Evolutionary conservation across 1,140 invertebrate genomes (phyloP), one percentile per base, ranked within the genome.

Genomic region (Acromyrmex charruanus): DNA sequence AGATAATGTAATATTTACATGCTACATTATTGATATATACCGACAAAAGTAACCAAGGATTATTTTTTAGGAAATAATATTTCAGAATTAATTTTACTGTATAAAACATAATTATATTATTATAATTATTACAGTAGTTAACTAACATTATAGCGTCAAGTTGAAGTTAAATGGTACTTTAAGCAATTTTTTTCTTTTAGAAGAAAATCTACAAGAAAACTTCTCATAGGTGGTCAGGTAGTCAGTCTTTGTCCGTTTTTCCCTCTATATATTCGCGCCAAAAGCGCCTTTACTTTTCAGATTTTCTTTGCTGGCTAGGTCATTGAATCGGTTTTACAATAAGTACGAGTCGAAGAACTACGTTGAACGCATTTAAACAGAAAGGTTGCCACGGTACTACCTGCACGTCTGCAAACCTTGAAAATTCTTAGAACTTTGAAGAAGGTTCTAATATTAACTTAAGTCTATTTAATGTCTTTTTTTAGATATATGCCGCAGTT

Each of bases 231-330:
- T 39, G 12, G 31, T 59, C 72, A 75, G 72, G 72, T 61, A 75
- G 55, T 10, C 12, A 5, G 5, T 14, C n/a, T 58, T 74, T 39
- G 28, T 21, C 2, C 18, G n/a, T 59, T 39, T 25, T n/a, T 59
- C 55, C 71, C 44, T 58, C 16, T 25, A 5, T 4, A 31, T 35
- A 58, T 31, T 39, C n/a, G 14, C 4, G 31, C 6, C 6, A 75
- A 59, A 75, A 75, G 59, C 39, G 31, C 12, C 39, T 61, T 75
- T 39, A 59, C 35, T 39, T 75, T 75, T 59, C 72, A 39, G 63
- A n/a, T 35, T 18, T 66, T 18, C 63, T 9, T 31, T 4, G 14
- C 25, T 28, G 28, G 18, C 25, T 14, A 28, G 18, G 28, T 12
- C 9, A 18, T 35, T 10, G 53, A 21, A 74, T 7, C 28, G 28